phyloP scores from a whole-genome alignment of 2,797 vertebrate genomes.

The Lates japonicus region DNA sequence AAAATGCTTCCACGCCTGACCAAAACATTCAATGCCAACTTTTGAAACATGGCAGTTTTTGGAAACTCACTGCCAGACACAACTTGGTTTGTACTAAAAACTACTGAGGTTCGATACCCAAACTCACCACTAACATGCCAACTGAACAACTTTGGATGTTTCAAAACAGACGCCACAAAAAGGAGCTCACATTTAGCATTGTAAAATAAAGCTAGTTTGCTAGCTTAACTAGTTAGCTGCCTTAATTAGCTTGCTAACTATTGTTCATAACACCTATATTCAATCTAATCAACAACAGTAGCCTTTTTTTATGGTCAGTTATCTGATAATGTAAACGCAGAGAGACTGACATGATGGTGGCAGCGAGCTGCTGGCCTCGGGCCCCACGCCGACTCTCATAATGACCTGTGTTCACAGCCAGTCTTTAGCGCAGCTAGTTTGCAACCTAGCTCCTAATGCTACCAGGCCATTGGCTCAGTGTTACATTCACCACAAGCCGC shows the following conservation, averaged over 20 bases:
- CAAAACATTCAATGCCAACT: neutral
- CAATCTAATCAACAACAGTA: neutral
- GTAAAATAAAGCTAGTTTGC: no score
- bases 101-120: neutral
- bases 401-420: constrained; percentile 38
- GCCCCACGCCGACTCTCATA: constrained; percentile 8
- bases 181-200: no score
- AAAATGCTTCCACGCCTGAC: neutral
- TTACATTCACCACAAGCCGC: constrained; percentile 39
- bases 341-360: neutral
- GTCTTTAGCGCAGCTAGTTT: constrained; percentile 33
- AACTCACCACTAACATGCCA: no score
- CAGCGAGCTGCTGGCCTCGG: constrained; percentile 45
- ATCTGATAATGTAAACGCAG: neutral
- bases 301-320: neutral
- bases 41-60: neutral
- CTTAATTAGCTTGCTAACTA: neutral
- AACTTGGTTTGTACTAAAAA: neutral
- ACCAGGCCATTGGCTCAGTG: constrained; percentile 40
- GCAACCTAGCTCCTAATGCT: constrained; percentile 33
- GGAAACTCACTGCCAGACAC: neutral
- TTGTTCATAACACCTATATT: neutral
- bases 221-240: neutral
- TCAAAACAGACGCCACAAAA: neutral
- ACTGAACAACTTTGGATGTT: neutral